Percentiles rank a stretch among this genome's conserved stretches.
phyloP scores from a whole-genome alignment of 2,888 invertebrate species.

The Lithophane ornitopus region DNA sequence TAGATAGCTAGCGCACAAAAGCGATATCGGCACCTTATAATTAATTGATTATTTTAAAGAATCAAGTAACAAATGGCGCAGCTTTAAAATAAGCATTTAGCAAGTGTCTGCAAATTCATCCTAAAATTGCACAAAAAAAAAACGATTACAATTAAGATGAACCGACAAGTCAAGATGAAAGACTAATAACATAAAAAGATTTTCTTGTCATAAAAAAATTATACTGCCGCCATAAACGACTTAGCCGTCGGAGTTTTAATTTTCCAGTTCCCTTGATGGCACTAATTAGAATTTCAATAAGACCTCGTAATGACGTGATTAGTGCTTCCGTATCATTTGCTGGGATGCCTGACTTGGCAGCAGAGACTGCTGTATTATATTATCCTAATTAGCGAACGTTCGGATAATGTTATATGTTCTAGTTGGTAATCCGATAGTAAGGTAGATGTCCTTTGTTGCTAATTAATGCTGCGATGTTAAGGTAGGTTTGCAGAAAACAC shows the following conservation, averaged over 20 bases:
- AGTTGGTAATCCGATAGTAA: not conserved
- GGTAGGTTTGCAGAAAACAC: not conserved
- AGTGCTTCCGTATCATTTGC: slow-evolving; percentile 31
- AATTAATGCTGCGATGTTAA: not conserved
- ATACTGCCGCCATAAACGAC: slow-evolving; percentile 18
- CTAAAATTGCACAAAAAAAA: not conserved
- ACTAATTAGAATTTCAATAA: slow-evolving; percentile 65
- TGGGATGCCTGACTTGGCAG: slow-evolving; percentile 6
- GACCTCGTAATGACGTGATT: slow-evolving; percentile 43
- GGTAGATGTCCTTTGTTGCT: not conserved
- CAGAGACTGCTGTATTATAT: slow-evolving; percentile 16
- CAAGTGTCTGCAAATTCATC: not conserved
- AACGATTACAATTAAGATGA: not conserved
- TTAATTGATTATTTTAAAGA: not conserved
- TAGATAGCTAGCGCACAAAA: not conserved
- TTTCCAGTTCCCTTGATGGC: slow-evolving; percentile 45
- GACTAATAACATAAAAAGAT: slow-evolving; percentile 14
- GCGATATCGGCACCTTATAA: not conserved
- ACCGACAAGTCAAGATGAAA: not conserved
- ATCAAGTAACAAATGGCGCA: not conserved
- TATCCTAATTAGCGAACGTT: slow-evolving; percentile 36
- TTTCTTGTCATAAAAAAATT: slow-evolving; percentile 23
- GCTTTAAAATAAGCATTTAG: not conserved
- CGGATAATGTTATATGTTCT: not conserved
- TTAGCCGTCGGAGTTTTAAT: slow-evolving; percentile 44